phyloP scores from a whole-genome alignment of 2,113 vertebrate species.

The Eidolon helvum region DNA sequence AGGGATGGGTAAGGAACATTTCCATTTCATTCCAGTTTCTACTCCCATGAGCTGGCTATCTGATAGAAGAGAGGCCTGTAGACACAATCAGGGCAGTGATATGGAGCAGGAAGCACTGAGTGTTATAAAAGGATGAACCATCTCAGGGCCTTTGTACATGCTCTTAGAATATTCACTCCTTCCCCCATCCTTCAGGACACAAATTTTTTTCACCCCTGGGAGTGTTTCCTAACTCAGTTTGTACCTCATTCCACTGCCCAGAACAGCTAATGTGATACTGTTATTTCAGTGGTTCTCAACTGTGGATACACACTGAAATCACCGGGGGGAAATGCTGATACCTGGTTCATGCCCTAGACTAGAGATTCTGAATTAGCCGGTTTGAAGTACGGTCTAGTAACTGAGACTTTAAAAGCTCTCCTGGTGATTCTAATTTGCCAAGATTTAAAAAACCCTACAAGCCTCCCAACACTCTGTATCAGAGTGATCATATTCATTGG shows the following conservation, averaged over 20 bases:
- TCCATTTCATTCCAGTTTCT: rapidly evolving
- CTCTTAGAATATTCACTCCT: neutral
- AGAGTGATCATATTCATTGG: neutral
- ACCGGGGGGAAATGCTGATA: neutral
- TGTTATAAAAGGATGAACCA: neutral
- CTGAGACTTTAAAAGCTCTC: neutral
- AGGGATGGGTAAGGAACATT: neutral
- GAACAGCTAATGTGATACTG: neutral
- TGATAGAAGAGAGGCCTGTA: neutral
- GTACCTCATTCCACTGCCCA: neutral
- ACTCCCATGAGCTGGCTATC: neutral
- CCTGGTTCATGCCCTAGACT: neutral
- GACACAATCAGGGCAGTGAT: rapidly evolving
- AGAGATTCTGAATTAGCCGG: neutral
- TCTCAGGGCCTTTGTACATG: neutral
- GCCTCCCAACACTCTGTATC: neutral
- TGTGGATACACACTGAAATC: neutral
- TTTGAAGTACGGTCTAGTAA: neutral
- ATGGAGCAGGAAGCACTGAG: neutral
- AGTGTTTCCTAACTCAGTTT: neutral
- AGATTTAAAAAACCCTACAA: neutral
- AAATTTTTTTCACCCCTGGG: neutral
- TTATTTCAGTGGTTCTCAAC: neutral
- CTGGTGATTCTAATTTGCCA: neutral
- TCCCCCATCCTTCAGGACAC: neutral